Percentiles rank a stretch among this genome's conserved stretches.
Evolutionary conservation across 2,113 vertebrate genomes (phyloP).

Genomic region (Siniperca knerii): DNA sequence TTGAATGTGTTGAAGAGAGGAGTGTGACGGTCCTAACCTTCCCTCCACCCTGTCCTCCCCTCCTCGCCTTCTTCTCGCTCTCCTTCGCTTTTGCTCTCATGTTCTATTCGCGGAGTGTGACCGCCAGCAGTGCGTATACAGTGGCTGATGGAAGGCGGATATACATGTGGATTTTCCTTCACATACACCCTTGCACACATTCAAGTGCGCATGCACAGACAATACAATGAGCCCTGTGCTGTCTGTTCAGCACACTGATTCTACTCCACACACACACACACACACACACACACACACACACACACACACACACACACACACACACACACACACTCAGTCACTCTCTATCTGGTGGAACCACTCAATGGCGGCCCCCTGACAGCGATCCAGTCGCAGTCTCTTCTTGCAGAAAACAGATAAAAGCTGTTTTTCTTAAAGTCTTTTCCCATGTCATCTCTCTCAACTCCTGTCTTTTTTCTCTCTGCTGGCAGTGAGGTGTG

Average conservation of each 20-base stretch:
- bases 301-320: conserved; percentile 23
- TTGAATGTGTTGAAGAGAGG: conserved; percentile 4
- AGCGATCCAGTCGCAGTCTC: conserved; percentile 46
- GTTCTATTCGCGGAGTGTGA: conserved; percentile 59
- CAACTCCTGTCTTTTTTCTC: conserved; percentile 22
- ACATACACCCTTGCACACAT: neutral
- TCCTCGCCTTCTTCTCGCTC: neutral
- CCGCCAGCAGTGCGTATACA: conserved; percentile 31
- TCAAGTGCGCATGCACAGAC: neutral
- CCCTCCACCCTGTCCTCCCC: conserved; percentile 11
- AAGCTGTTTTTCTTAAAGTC: conserved; percentile 64
- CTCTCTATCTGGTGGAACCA: conserved; percentile 48
- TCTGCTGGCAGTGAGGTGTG: conserved; percentile 41
- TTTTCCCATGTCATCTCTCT: conserved; percentile 53
- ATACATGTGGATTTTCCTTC: conserved; percentile 37
- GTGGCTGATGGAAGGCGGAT: conserved; percentile 32
- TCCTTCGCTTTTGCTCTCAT: conserved; percentile 26
- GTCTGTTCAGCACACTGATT: conserved; percentile 16
- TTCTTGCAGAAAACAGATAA: conserved; percentile 61
- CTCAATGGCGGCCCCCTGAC: conserved; percentile 57
- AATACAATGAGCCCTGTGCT: neutral
- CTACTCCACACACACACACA: conserved; percentile 29
- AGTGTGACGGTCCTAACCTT: conserved; percentile 28
- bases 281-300: too few species aligned
- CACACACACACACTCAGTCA: neutral